phyloP scores from a whole-genome alignment of 1,140 invertebrate genomes.

The Anagrus nilaparvatae region DNA sequence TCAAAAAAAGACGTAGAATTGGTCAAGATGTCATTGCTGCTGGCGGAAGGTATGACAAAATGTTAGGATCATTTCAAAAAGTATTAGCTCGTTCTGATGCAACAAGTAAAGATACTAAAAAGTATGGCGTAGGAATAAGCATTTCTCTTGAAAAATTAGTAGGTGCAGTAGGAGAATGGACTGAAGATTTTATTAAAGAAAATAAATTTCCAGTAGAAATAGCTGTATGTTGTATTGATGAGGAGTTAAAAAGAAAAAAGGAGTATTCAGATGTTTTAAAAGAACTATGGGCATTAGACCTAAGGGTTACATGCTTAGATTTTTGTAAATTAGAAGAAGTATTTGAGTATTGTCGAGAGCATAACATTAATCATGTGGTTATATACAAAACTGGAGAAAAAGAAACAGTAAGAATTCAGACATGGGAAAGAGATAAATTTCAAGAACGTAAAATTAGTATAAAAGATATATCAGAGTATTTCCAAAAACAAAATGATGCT shows the following conservation, averaged over 20 bases:
- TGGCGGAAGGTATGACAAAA: slow-evolving; percentile 46
- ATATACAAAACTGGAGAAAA: slow-evolving; percentile 57
- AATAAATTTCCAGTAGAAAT: slow-evolving; percentile 46
- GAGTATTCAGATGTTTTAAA: slow-evolving; percentile 52
- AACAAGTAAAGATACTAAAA: slow-evolving; percentile 36
- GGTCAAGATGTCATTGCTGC: slow-evolving; percentile 53
- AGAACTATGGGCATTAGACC: slow-evolving; percentile 48
- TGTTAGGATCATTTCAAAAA: slow-evolving; percentile 33
- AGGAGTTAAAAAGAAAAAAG: slow-evolving; percentile 44
- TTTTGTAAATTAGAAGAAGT: slow-evolving; percentile 52
- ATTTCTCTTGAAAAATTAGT: slow-evolving; percentile 63
- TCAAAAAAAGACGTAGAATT: slow-evolving; percentile 47
- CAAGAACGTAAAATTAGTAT: slow-evolving; percentile 51
- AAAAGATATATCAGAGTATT: slow-evolving; percentile 45
- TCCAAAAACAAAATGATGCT: slow-evolving; percentile 40
- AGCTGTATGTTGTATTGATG: slow-evolving; percentile 51
- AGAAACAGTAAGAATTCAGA: slow-evolving; percentile 47
- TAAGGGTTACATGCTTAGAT: slow-evolving; percentile 45
- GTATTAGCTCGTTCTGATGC: slow-evolving; percentile 31
- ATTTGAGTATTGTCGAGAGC: slow-evolving; percentile 52
- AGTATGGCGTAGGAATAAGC: slow-evolving; percentile 62
- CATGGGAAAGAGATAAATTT: slow-evolving; percentile 51
- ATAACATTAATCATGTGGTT: slow-evolving; percentile 55
- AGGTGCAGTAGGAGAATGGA: slow-evolving; percentile 41
- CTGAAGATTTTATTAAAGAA: slow-evolving; percentile 30